Percentiles rank a stretch among this genome's conserved stretches.
Evolutionary conservation across 2,113 vertebrate genomes (phyloP).

Genomic region (Chelonoidis abingdonii): DNA sequence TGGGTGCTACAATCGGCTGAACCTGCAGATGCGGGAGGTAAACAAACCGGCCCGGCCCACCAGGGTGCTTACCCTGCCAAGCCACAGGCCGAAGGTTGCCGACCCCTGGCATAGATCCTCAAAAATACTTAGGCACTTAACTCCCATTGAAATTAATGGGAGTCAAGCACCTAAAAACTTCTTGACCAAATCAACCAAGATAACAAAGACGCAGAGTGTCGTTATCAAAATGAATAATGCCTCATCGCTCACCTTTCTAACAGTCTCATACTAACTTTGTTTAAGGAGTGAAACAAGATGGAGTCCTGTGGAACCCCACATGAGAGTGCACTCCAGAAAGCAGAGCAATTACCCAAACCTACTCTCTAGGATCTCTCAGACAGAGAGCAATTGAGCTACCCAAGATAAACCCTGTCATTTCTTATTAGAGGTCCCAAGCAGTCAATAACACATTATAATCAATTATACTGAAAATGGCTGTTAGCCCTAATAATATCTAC

Average conservation of each 20-base stretch:
- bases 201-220: not conserved
- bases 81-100: no score
- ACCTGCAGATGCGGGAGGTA: no score
- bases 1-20: no score
- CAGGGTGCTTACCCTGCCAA: no score
- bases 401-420: not conserved
- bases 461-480: no score
- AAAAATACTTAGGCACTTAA: not conserved
- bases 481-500: no score
- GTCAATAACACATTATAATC: not conserved
- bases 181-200: not conserved
- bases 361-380: not conserved
- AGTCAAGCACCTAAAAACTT: not conserved
- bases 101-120: not conserved
- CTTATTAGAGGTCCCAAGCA: not conserved
- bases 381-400: not conserved
- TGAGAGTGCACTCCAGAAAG: not conserved
- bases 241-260: not conserved
- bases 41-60: no score
- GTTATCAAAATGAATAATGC: not conserved
- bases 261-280: rapidly evolving
- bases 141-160: not conserved
- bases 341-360: not conserved
- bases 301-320: not conserved
- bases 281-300: not conserved